Evolutionary conservation across 2,113 vertebrate species (phyloP).

Genomic region (Sinocyclocheilus rhinocerous): DNA sequence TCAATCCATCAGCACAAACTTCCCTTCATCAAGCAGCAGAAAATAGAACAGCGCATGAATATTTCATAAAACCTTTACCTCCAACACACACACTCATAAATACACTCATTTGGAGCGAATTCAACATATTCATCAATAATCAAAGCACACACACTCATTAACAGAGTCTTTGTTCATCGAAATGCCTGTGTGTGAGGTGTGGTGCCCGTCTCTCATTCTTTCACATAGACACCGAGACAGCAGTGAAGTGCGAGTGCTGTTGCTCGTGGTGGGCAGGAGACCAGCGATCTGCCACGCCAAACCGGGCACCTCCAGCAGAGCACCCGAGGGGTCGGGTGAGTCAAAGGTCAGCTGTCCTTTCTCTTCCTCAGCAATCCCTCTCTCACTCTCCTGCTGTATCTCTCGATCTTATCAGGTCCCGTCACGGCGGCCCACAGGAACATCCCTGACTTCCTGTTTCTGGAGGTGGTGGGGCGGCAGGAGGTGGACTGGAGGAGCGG

Average conservation of each 20-base stretch:
- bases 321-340: constrained; percentile 42
- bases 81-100: constrained; percentile 63
- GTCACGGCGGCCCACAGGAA: constrained; percentile 63
- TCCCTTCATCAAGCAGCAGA: constrained; percentile 70
- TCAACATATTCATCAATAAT: constrained; percentile 64
- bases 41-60: constrained; percentile 79
- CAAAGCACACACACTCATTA: constrained; percentile 31
- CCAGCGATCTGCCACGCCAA: constrained; percentile 61
- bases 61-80: constrained; percentile 73
- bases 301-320: constrained; percentile 38
- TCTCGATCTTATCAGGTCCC: constrained; percentile 65
- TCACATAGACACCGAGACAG: constrained; percentile 44
- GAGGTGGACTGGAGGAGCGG: constrained; percentile 12
- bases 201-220: constrained; percentile 66
- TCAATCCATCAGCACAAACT: constrained; percentile 77
- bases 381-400: background rate
- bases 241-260: constrained; percentile 47
- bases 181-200: constrained; percentile 75
- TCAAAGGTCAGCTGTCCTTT: constrained; percentile 37
- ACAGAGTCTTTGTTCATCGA: constrained; percentile 44
- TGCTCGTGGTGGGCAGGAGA: constrained; percentile 44
- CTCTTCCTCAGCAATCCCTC: constrained; percentile 29
- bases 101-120: constrained; percentile 4
- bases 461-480: constrained; percentile 14
- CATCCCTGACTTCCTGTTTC: constrained; percentile 64